Base-by-base conservation (phyloP, 2,797 vertebrate species). In the Ptychadena robeensis region DNA sequence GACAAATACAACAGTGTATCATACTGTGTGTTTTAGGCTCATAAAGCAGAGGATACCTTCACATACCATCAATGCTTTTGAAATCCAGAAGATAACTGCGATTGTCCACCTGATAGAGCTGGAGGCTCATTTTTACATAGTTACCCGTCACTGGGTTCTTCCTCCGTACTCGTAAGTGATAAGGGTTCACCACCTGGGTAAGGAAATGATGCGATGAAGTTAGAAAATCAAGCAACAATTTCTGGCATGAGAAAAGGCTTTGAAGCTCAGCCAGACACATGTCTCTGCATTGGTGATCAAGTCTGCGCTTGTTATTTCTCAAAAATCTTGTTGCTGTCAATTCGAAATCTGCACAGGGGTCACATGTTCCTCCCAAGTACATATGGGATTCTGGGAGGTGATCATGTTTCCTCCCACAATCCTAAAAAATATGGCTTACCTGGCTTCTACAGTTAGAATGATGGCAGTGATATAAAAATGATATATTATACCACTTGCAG, bases 1-100 rank as follows among this genome's bases (percentile, higher is more conserved):
- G 0, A 8, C 1, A 5, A 9, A 40, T 6, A 27, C 2, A n/a
- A 61, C 22, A 2, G 31, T 83, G 6, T 9, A 91, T 92, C 88
- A 8, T n/a, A 15, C 44, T 6, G 44, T n/a, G 40, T 15, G 44
- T 53, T 53, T 53, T 9, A 22, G 4, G 15, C 4, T 7, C 6
- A 1, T 1, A 8, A 9, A 53, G 18, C 15, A 18, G 15, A 22
- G 18, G 5, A 2, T 1, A 15, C 5, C 18, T 18, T 53, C 44
- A 53, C 44, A 5, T 53, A 99, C 98, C 98, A 80, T 99, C 98
- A 0, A 99, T 99, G 91, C 98, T 99, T 90, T 98, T 99, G 90
- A 99, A 99, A 91, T 99, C 98, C 77, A 99, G 93, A 82, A 99
- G 95, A 88, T 98, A 99, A 87, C 97, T 99, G 87, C 97, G 95